A percentile compares a stretch with the other conserved stretches of the same genome.
These are phyloP conservation scores for Mnemiopsis leidyi DNA, from an alignment of 37 sponge, comb jelly and placozoan species.

Conservation along the genomic window DNA sequence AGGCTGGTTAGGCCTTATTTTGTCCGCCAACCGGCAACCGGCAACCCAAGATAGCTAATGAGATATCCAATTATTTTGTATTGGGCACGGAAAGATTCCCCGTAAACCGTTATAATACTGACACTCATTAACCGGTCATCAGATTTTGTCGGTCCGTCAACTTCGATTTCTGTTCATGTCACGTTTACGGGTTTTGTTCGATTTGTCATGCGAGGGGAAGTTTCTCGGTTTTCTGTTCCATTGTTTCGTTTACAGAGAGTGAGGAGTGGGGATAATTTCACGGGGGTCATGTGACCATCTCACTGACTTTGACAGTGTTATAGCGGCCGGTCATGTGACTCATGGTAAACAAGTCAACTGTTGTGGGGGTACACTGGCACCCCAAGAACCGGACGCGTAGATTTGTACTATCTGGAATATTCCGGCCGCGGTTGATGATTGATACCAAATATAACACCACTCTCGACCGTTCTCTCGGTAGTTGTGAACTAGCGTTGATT, in stretches of 20 bases:
- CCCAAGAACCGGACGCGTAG: not conserved
- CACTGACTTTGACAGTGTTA: not conserved
- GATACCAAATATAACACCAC: not conserved
- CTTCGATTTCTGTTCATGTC: not conserved
- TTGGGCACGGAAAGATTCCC: not conserved
- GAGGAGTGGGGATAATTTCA: not conserved
- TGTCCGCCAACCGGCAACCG: not conserved
- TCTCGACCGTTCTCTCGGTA: not conserved
- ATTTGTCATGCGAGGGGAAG: not conserved
- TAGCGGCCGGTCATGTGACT: not conserved
- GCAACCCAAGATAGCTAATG: not conserved
- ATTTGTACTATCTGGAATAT: not conserved
- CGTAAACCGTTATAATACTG: not conserved
- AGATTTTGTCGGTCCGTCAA: not conserved
- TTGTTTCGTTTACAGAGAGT: not conserved
- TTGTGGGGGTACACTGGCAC: not conserved
- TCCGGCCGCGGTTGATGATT: not conserved
- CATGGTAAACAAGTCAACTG: not conserved
- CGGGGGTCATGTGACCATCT: not conserved
- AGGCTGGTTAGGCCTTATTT: not conserved
- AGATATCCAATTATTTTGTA: not conserved
- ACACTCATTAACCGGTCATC: not conserved
- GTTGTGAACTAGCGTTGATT: not conserved
- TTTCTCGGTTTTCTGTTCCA: not conserved
- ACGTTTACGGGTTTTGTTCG: not conserved